phyloP scores from a whole-genome alignment of 2,113 vertebrate species.

The Marmota flaviventris region DNA sequence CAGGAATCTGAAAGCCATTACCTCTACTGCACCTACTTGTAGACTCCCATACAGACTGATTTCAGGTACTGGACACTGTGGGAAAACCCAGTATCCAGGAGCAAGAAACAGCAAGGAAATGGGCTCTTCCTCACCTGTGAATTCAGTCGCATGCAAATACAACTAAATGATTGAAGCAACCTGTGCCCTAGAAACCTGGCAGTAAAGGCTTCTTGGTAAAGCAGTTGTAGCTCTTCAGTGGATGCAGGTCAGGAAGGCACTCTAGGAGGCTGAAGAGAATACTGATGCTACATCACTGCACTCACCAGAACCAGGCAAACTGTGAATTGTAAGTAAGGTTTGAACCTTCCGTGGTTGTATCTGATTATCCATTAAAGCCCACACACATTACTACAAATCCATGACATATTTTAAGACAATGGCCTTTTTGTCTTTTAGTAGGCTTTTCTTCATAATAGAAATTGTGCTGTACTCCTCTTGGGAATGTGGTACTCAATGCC shows the following conservation, averaged over 20 bases:
- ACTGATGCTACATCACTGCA: neutral
- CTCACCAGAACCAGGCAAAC: neutral
- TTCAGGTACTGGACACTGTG: neutral
- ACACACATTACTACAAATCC: neutral
- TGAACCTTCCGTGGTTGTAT: neutral
- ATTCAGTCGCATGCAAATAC: neutral
- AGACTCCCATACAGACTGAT: neutral
- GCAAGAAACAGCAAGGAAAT: neutral
- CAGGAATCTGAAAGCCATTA: neutral
- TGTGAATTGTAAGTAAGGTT: neutral
- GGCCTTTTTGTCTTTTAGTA: neutral
- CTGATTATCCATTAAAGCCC: constrained; percentile 32
- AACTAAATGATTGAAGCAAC: neutral
- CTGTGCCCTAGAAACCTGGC: neutral
- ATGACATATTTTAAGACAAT: neutral
- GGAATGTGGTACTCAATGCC: neutral
- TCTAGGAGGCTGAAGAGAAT: neutral
- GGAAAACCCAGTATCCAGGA: neutral
- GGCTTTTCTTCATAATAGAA: constrained; percentile 3
- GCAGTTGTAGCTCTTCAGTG: neutral
- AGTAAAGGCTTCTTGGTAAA: neutral
- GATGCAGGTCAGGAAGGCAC: neutral
- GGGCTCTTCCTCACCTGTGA: neutral
- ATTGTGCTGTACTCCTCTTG: neutral
- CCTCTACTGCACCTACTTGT: neutral